Conservation (phyloP, 2,888 invertebrate species). For the Drosophila neonasuta region DNA sequence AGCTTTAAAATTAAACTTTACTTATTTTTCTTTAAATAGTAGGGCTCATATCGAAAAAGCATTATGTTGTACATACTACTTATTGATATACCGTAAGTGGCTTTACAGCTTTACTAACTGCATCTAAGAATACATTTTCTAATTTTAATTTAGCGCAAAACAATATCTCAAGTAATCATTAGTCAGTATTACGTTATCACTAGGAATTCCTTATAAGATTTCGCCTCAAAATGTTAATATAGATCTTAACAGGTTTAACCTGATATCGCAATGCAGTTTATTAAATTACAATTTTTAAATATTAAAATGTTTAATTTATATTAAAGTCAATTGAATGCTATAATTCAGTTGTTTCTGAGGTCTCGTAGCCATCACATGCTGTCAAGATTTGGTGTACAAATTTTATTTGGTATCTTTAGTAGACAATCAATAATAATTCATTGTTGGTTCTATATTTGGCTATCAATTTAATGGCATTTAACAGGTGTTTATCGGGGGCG, state of each 20-base stretch:
- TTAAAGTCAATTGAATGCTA: background rate
- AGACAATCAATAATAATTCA: too few relatives aligned
- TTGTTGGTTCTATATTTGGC: background rate
- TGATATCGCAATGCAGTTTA: background rate
- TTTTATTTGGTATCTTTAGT: background rate
- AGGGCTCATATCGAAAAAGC: too few relatives aligned
- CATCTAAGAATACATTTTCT: too few relatives aligned
- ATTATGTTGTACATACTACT: too few relatives aligned
- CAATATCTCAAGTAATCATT: background rate
- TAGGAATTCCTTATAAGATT: too few relatives aligned
- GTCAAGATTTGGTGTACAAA: background rate
- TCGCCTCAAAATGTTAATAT: background rate
- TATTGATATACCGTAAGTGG: too few relatives aligned
- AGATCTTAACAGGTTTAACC: background rate
- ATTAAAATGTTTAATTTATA: background rate
- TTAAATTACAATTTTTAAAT: background rate
- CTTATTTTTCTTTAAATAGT: too few relatives aligned
- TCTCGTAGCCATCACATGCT: background rate
- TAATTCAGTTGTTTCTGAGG: background rate
- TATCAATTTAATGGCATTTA: background rate
- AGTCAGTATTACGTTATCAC: background rate
- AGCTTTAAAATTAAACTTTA: too few relatives aligned
- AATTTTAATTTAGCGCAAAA: background rate
- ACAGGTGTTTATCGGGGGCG: too few relatives aligned
- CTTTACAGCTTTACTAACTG: too few relatives aligned